phyloP scores from a whole-genome alignment of 64 coral and sea anemone genomes.

The Catalaphyllia jardinei region DNA sequence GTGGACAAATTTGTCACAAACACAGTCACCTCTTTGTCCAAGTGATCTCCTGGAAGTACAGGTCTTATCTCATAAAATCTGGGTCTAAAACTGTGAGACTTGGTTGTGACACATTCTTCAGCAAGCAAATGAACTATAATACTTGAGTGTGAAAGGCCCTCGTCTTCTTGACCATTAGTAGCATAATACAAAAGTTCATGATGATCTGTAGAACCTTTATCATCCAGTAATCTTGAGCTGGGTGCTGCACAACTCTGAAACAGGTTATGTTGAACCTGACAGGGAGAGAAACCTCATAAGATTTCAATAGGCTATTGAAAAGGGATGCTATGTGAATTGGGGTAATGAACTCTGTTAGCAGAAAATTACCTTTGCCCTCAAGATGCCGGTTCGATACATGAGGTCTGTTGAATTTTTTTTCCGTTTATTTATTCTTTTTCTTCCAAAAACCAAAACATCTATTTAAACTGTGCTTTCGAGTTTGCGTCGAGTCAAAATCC shows the following conservation, averaged over 20 bases:
- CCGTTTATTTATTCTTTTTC: too few species aligned
- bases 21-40: constrained; percentile 80
- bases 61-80: constrained; percentile 91
- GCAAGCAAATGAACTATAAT: constrained; percentile 56
- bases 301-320: too few species aligned
- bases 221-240: constrained; percentile 23
- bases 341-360: too few species aligned
- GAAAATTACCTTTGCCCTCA: too few species aligned
- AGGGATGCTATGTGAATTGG: too few species aligned
- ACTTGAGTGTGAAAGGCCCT: constrained; percentile 33
- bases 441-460: too few species aligned
- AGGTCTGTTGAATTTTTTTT: too few species aligned
- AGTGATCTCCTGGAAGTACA: constrained; percentile 54
- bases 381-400: too few species aligned
- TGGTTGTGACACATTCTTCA: constrained; percentile 27
- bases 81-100: constrained; percentile 49
- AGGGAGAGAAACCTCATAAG: neutral
- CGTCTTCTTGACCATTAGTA: constrained; percentile 54
- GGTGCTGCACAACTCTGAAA: constrained; percentile 36
- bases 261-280: constrained; percentile 62
- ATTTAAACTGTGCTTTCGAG: too few species aligned
- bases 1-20: neutral
- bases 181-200: constrained; percentile 61
- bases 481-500: too few species aligned
- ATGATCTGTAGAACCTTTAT: constrained; percentile 23